A percentile compares a stretch with the other conserved stretches of the same genome.
Evolutionary conservation across 2,888 invertebrate species (phyloP).

Genomic region (Luffia ferchaultella): DNA sequence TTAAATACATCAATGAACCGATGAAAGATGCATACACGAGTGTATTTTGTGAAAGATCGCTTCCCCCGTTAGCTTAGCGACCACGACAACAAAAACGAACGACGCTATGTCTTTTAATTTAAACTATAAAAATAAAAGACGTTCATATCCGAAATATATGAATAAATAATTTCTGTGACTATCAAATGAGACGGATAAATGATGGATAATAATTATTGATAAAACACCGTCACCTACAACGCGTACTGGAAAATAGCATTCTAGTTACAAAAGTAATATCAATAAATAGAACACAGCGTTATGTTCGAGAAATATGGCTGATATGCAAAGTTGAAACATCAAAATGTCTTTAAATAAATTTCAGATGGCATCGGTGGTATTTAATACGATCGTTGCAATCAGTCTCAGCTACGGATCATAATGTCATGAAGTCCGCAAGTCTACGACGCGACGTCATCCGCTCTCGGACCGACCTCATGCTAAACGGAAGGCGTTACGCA

Average conservation of each 20-base stretch:
- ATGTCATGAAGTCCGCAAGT: constrained; percentile 25
- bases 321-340: constrained; percentile 64
- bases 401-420: constrained; percentile 38
- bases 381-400: constrained; percentile 34
- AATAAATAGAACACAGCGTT: constrained; percentile 47
- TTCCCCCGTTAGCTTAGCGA: background rate
- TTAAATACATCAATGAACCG: background rate
- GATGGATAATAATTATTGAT: background rate
- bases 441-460: too few relatives aligned
- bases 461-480: too few relatives aligned
- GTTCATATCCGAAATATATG: background rate
- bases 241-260: background rate
- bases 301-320: constrained; percentile 59
- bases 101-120: background rate
- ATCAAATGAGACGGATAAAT: background rate
- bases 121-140: background rate
- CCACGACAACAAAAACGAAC: background rate
- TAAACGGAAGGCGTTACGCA: too few relatives aligned
- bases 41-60: background rate
- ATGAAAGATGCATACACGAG: background rate
- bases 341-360: constrained; percentile 28
- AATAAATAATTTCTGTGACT: background rate
- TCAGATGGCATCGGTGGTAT: constrained; percentile 60
- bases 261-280: background rate
- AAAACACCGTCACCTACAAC: background rate